Percentiles rank a stretch among this genome's conserved stretches.
These are phyloP conservation scores for Delichon dasypus DNA, from an alignment of 2,797 vertebrate species.

Conservation along the genomic window DNA sequence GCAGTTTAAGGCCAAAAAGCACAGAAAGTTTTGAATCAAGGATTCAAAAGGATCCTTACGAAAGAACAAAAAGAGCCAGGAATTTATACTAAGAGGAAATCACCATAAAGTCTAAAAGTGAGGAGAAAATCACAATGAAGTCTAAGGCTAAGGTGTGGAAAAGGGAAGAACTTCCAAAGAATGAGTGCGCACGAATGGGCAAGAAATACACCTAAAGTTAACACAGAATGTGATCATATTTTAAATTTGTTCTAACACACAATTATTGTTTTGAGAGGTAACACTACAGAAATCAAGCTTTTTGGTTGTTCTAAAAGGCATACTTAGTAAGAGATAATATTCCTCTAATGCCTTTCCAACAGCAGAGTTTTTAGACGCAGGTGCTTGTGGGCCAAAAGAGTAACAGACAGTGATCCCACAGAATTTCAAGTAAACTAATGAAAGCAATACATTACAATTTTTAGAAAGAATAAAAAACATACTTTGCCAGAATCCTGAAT, in stretches of 20 bases:
- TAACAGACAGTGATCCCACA: not conserved
- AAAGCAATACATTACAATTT: not conserved
- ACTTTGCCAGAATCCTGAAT: constrained; percentile 98
- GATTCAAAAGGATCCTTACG: not conserved
- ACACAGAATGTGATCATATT: not conserved
- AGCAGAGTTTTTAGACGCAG: not conserved
- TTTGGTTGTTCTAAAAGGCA: not conserved
- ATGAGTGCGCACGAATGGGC: not conserved
- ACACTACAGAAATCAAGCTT: not conserved
- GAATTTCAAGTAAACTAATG: not conserved
- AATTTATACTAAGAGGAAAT: not conserved
- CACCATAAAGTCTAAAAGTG: not conserved
- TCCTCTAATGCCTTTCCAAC: not conserved
- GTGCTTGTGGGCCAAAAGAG: not conserved
- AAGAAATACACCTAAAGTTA: not conserved
- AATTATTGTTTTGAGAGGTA: not conserved
- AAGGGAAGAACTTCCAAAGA: not conserved
- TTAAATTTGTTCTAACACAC: not conserved
- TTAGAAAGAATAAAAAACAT: constrained; percentile 10
- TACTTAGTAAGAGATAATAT: not conserved
- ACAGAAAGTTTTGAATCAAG: not conserved
- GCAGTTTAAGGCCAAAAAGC: not conserved
- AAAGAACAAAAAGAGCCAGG: not conserved
- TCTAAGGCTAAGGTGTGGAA: not conserved
- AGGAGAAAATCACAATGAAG: not conserved